Conservation (phyloP, 2,888 invertebrate genomes). For the Lottia gigantea region DNA sequence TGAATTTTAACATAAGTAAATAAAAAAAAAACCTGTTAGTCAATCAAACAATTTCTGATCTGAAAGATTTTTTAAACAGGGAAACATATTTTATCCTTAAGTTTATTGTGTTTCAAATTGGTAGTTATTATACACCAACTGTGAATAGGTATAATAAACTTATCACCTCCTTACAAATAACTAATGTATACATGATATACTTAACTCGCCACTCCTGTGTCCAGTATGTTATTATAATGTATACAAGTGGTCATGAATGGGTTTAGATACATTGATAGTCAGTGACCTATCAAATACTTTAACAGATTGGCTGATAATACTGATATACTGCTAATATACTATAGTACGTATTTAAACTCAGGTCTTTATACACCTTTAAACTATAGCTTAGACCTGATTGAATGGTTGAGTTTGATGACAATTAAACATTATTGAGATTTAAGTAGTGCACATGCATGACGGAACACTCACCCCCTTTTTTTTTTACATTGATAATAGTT, state of each 20-base stretch:
- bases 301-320: neutral
- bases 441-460: too few relatives aligned
- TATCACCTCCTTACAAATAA: constrained; percentile 8
- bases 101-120: too few relatives aligned
- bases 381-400: neutral
- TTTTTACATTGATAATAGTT: too few relatives aligned
- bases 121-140: too few relatives aligned
- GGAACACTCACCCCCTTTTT: too few relatives aligned
- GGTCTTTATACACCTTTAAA: neutral
- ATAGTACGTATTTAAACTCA: neutral
- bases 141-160: neutral
- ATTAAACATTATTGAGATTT: too few relatives aligned
- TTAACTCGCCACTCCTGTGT: constrained; percentile 1
- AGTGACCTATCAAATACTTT: constrained; percentile 2
- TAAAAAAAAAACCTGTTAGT: too few relatives aligned
- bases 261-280: neutral
- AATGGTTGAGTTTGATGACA: too few relatives aligned
- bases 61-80: too few relatives aligned
- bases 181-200: constrained; percentile 6
- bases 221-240: neutral
- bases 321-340: neutral
- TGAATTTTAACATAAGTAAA: too few relatives aligned
- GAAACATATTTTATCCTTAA: too few relatives aligned
- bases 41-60: too few relatives aligned
- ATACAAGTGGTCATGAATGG: constrained; percentile 1